Percentiles rank a stretch among this genome's conserved stretches.
These are phyloP conservation scores for Tachypleus tridentatus DNA, from an alignment of 1,140 invertebrate genomes.

Conservation along the genomic window DNA sequence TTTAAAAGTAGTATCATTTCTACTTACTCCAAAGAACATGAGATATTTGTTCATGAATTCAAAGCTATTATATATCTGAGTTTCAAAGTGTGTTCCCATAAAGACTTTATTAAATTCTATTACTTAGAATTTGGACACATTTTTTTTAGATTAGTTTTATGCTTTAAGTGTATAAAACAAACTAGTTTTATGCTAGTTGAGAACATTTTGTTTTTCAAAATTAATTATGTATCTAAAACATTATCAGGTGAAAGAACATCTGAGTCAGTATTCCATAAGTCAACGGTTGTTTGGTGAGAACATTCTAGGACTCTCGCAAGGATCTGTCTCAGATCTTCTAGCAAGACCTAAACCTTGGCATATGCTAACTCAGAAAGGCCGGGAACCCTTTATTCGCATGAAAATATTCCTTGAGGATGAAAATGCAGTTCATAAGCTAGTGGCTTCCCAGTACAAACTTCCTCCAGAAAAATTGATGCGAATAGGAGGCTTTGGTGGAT, in stretches of 20 bases:
- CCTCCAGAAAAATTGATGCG: constrained; percentile 91
- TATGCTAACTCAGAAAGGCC: constrained; percentile 91
- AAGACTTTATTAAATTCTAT: no score
- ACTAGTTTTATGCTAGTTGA: no score
- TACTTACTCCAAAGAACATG: no score
- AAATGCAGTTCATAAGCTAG: constrained; percentile 90
- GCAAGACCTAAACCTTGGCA: constrained; percentile 94
- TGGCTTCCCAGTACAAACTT: constrained; percentile 95
- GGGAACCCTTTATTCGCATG: constrained; percentile 96
- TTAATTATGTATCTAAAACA: constrained; percentile 9
- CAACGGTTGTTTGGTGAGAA: constrained; percentile 96
- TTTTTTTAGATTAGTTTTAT: no score
- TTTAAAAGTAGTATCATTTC: no score
- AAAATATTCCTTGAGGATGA: constrained; percentile 96
- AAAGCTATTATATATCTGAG: no score
- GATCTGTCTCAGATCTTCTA: constrained; percentile 85
- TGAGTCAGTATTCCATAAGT: constrained; percentile 97
- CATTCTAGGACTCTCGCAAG: constrained; percentile 89
- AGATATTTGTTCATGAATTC: no score
- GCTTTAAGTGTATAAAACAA: no score
- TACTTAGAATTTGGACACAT: no score
- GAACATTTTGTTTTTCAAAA: neutral
- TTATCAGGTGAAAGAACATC: constrained; percentile 76
- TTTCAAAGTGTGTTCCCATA: no score
- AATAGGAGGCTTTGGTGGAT: constrained; percentile 60